A percentile compares a stretch with the other conserved stretches of the same genome.
phyloP scores from a whole-genome alignment of 2,888 invertebrate species.

The Galerucella calmariensis region DNA sequence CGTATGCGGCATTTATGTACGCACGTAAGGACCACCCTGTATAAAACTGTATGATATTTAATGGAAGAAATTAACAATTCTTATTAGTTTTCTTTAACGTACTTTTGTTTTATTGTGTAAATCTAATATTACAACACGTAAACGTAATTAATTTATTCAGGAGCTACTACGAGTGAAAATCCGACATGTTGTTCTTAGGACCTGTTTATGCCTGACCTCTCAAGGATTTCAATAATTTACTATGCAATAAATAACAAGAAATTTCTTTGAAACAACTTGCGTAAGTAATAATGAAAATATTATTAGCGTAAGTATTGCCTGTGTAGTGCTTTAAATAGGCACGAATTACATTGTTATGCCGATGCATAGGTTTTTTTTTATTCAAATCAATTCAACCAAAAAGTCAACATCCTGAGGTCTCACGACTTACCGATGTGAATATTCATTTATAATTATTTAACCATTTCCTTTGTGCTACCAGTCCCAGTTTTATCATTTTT shows the following conservation, averaged over 20 bases:
- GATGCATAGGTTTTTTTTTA: not conserved
- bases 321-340: not conserved
- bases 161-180: not conserved
- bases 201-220: not conserved
- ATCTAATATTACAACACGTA: not conserved
- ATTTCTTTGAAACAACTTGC: constrained; percentile 11
- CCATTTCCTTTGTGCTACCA: not conserved
- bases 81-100: too few relatives aligned
- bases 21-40: too few relatives aligned
- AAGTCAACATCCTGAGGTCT: constrained; percentile 9
- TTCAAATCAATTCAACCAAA: constrained; percentile 9
- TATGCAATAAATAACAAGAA: not conserved
- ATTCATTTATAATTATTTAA: constrained; percentile 6
- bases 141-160: not conserved
- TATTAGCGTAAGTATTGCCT: not conserved
- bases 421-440: not conserved
- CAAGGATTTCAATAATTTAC: not conserved
- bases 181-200: not conserved
- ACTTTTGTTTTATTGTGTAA: not conserved
- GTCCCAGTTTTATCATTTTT: too few relatives aligned
- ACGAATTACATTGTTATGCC: constrained; percentile 2
- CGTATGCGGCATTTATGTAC: too few relatives aligned
- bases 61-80: not conserved
- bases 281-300: constrained; percentile 9
- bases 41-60: not conserved